phyloP scores from a whole-genome alignment of 2,113 vertebrate species.

The Chitala chitala region DNA sequence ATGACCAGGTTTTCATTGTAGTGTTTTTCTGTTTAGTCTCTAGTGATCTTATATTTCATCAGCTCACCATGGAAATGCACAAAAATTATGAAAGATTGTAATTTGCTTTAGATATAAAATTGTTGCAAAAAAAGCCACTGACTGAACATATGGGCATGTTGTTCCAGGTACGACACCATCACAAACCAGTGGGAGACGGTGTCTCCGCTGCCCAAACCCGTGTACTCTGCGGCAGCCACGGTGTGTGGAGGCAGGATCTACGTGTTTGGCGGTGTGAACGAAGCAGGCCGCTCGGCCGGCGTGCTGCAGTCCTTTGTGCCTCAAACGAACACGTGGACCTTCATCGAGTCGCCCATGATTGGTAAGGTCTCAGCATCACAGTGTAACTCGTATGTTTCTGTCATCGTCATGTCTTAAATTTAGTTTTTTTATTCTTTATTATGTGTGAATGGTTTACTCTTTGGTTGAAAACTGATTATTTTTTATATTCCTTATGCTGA shows the following conservation, averaged over 20 bases:
- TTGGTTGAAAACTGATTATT: too few species aligned
- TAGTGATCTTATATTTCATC: too few species aligned
- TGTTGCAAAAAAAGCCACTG: neutral
- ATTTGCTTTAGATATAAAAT: neutral
- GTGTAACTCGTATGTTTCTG: too few species aligned
- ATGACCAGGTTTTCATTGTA: neutral
- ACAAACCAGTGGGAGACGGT: constrained; percentile 97
- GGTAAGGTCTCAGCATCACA: constrained; percentile 65
- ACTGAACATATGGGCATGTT: neutral
- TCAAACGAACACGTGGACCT: constrained; percentile 91
- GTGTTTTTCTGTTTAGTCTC: too few species aligned
- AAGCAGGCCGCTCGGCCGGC: constrained; percentile 86
- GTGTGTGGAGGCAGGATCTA: constrained; percentile 94
- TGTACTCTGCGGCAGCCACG: constrained; percentile 87
- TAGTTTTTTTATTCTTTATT: neutral
- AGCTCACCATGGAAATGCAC: too few species aligned
- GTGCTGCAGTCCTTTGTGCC: constrained; percentile 91
- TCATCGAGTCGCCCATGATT: constrained; percentile 98
- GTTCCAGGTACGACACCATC: constrained; percentile 87
- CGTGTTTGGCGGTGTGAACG: constrained; percentile 93
- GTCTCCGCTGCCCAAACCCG: constrained; percentile 87
- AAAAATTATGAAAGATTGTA: too few species aligned
- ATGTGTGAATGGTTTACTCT: too few species aligned
- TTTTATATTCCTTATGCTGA: neutral
- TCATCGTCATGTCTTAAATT: neutral